These are phyloP conservation scores for Catocala fraxini DNA, from an alignment of 2,888 invertebrate genomes.

Conservation along the genomic window DNA sequence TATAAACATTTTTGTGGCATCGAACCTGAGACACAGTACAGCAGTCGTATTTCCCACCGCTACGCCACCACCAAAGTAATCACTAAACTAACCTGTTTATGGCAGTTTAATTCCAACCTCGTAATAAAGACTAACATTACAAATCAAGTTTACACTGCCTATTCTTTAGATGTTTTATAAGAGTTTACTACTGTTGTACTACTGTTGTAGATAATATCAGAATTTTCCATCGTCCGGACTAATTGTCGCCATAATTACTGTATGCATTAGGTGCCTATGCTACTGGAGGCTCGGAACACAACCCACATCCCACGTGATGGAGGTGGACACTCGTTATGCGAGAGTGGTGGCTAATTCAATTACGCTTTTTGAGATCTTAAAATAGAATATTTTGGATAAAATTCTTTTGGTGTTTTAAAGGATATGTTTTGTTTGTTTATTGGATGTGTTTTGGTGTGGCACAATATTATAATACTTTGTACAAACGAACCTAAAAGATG, in stretches of 20 bases:
- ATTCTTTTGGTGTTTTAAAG: not conserved
- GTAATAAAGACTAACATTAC: too few species aligned
- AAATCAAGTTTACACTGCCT: too few species aligned
- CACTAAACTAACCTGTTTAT: too few species aligned
- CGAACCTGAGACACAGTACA: too few species aligned
- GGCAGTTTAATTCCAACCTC: too few species aligned
- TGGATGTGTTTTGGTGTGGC: not conserved
- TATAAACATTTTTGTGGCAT: too few species aligned
- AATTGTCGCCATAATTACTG: slow-evolving; percentile 15
- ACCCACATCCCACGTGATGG: slow-evolving; percentile 18
- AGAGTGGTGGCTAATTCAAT: slow-evolving; percentile 12
- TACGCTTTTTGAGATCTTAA: slow-evolving; percentile 1
- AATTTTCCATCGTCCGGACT: not conserved
- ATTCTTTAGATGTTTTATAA: too few species aligned
- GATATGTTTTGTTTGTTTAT: not conserved
- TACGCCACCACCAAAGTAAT: too few species aligned
- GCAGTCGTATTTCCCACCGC: too few species aligned
- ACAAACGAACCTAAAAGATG: too few species aligned
- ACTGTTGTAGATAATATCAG: slow-evolving; percentile 2
- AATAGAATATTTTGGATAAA: slow-evolving; percentile 1
- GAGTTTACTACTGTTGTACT: too few species aligned
- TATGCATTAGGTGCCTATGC: slow-evolving; percentile 7
- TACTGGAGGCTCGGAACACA: slow-evolving; percentile 6
- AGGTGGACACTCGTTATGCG: slow-evolving; percentile 11
- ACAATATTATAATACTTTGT: too few species aligned